Percentiles rank a stretch among this genome's conserved stretches.
These are phyloP conservation scores for Solea solea DNA, from an alignment of 2,113 vertebrate genomes.

Conservation along the genomic window DNA sequence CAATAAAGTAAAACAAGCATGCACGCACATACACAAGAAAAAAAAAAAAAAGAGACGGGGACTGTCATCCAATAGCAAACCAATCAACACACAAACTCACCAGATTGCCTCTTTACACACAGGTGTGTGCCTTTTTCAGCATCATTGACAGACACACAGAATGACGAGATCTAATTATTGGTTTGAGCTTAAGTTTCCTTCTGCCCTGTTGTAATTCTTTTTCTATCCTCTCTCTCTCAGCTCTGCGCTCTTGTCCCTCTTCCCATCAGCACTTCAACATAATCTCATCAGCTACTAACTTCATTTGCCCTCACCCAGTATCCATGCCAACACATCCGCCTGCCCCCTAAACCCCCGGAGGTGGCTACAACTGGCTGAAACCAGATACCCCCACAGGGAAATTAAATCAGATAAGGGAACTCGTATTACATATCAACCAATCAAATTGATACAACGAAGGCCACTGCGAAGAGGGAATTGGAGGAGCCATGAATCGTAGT, in stretches of 20 bases:
- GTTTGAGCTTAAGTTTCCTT: slow-evolving; percentile 57
- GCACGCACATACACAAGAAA: background rate
- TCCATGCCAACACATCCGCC: slow-evolving; percentile 80
- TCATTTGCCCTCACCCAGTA: slow-evolving; percentile 70
- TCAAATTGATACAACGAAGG: slow-evolving; percentile 71
- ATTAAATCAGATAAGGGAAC: slow-evolving; percentile 77
- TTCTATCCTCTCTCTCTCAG: slow-evolving; percentile 19
- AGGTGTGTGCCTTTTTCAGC: slow-evolving; percentile 29
- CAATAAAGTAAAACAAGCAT: slow-evolving; percentile 54
- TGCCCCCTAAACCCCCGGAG: slow-evolving; percentile 71
- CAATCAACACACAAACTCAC: background rate
- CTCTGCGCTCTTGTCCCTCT: slow-evolving; percentile 60
- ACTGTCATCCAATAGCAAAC: slow-evolving; percentile 2
- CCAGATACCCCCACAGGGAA: slow-evolving; percentile 73
- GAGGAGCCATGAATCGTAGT: slow-evolving; percentile 59
- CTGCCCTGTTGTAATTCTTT: slow-evolving; percentile 40
- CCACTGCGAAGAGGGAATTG: slow-evolving; percentile 60
- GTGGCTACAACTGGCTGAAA: slow-evolving; percentile 79
- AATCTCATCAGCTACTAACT: slow-evolving; percentile 79
- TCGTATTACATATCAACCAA: slow-evolving; percentile 78
- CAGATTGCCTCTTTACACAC: slow-evolving; percentile 19
- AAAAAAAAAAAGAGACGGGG: background rate
- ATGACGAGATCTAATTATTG: slow-evolving; percentile 38
- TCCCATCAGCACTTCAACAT: slow-evolving; percentile 79
- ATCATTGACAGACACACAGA: slow-evolving; percentile 6